Base-by-base conservation (phyloP, 2,797 vertebrate genomes). In the Syndactyla subalaris region DNA sequence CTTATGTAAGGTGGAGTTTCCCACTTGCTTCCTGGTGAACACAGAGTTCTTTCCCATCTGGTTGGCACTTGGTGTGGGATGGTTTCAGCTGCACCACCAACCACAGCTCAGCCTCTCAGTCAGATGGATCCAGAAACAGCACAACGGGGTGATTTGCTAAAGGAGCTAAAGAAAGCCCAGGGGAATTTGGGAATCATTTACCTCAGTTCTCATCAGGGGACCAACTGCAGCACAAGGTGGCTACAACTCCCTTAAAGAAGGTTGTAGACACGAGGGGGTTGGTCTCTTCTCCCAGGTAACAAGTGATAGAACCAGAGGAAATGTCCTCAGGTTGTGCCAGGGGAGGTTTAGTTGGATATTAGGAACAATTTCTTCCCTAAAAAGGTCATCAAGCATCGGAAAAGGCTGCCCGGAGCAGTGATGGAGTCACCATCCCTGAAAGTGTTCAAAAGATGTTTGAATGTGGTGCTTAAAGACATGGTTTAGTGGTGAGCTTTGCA, bases 1-100 rank as follows among this genome's bases (percentile, higher is more conserved):
- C 89, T 91, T 85, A 48, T 65, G 54, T 84, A 92, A 95, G 74
- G 45, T 65, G 68, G 86, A 87, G 72, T 83, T 94, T 91, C 88
- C 80, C 70, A 52, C 54, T 75, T 68, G 15, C 54, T 84, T 75
- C 76, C 48, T 46, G 22, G 12, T 10, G 17, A 90, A 36, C 7
- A 15, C 2, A 6, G 65, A 77, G 30, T 39, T 85, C 10, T 75
- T 75, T 91, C 63, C 84, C 59, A 76, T 85, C 57, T 45, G 46
- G 30, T 2, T 75, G 87, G 27, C 30, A 6, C 27, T 59, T 6
- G 30, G 57, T 16, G 57, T 85, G 55, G 80, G 84, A 52, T 6
- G 29, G 30, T 72, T 89, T 80, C 91, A 23, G 59, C n/a, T 79
- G 27, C 75, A 12, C 3, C 85, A 34, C 32, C 45, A 65, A 7